phyloP scores from a whole-genome alignment of 2,888 invertebrate genomes.

The Dioctria rufipes region DNA sequence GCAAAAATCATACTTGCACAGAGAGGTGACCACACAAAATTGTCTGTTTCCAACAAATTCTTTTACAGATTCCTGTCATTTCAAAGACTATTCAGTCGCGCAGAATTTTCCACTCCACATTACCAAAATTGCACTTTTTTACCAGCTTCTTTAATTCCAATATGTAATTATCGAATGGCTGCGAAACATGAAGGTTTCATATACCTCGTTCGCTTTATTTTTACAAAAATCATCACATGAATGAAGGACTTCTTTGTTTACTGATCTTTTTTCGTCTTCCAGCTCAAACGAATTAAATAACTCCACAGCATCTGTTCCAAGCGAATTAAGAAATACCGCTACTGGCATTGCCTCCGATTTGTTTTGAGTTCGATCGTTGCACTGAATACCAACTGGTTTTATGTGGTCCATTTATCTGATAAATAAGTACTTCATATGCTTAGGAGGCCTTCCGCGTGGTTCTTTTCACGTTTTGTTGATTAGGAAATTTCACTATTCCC shows the following conservation, averaged over 20 bases:
- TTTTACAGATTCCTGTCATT: constrained; percentile 7
- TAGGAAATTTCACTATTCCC: not conserved
- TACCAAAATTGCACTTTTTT: no score
- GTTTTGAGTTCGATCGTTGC: constrained; percentile 1
- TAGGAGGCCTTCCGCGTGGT: constrained; percentile 28
- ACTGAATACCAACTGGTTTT: constrained; percentile 9
- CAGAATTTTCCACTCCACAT: no score
- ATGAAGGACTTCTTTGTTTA: not conserved
- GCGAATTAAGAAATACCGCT: constrained; percentile 18
- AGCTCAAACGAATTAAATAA: constrained; percentile 15
- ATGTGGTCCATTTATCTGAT: not conserved
- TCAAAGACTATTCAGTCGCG: no score
- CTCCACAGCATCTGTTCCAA: constrained; percentile 11
- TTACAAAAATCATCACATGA: constrained; percentile 17
- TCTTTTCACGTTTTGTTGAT: not conserved
- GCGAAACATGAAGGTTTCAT: constrained; percentile 7
- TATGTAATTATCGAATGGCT: no score
- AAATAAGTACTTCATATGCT: not conserved
- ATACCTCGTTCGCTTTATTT: constrained; percentile 4
- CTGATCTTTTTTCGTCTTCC: not conserved
- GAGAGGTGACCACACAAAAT: no score
- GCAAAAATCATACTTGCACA: no score
- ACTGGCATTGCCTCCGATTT: not conserved
- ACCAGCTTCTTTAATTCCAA: no score
- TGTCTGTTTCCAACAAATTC: not conserved